Percentiles rank a stretch among this genome's conserved stretches.
These are phyloP conservation scores for Rhagonycha fulva DNA, from an alignment of 2,888 invertebrate genomes.

Conservation along the genomic window DNA sequence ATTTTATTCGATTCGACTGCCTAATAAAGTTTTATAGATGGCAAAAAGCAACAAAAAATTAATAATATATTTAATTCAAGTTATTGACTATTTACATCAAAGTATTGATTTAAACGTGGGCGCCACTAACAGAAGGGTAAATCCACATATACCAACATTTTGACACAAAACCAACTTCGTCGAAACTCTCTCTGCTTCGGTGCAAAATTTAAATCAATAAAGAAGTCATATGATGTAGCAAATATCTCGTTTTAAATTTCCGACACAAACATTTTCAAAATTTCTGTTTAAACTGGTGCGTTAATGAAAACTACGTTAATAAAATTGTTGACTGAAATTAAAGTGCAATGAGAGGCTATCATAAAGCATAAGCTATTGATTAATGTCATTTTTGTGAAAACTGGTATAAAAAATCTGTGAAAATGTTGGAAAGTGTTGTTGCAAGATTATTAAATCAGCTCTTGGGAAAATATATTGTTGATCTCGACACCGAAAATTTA, in stretches of 20 bases:
- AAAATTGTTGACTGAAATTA: not conserved
- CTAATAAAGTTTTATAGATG: not conserved
- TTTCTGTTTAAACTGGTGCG: not conserved
- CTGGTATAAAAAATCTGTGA: not conserved
- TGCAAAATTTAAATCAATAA: conserved; percentile 27
- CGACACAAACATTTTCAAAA: not conserved
- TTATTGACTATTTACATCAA: not conserved
- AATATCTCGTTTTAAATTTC: conserved; percentile 6
- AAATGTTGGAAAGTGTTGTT: conserved; percentile 79
- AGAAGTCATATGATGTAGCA: conserved; percentile 18
- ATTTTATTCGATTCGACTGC: not conserved
- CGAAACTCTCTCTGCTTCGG: conserved; percentile 27
- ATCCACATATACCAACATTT: conserved; percentile 35
- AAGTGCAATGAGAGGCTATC: not conserved
- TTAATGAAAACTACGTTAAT: not conserved
- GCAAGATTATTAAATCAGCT: conserved; percentile 80
- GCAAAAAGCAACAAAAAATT: not conserved
- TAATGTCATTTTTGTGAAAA: not conserved
- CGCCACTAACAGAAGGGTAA: conserved; percentile 36
- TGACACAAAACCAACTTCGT: conserved; percentile 29
- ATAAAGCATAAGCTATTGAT: not conserved
- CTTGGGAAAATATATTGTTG: conserved; percentile 80
- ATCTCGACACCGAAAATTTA: conserved; percentile 81
- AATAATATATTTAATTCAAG: not conserved
- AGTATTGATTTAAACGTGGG: conserved; percentile 42